Conservation (phyloP, 2,113 vertebrate genomes). For the Oenanthe oenanthe region DNA sequence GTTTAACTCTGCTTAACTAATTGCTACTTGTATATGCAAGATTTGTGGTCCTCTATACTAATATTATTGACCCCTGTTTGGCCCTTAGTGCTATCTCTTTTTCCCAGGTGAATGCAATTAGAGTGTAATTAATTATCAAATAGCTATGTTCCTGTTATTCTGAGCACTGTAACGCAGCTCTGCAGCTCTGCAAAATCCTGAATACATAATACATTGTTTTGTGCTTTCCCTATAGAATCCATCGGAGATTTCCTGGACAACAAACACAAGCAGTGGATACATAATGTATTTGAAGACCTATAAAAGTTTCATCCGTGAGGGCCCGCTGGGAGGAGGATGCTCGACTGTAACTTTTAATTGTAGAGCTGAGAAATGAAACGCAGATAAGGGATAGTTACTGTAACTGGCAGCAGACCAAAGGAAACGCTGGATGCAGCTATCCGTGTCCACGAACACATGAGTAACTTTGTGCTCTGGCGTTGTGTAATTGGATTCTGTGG, state of each 20-base stretch:
- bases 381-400: background rate
- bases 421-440: background rate
- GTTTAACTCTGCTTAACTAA: slow-evolving; percentile 47
- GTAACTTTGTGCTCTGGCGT: background rate
- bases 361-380: background rate
- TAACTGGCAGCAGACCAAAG: slow-evolving; percentile 24
- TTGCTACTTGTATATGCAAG: slow-evolving; percentile 36
- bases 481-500: slow-evolving; percentile 47
- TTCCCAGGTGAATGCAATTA: slow-evolving; percentile 47
- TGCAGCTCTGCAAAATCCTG: no score
- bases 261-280: slow-evolving; percentile 4
- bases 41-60: slow-evolving; percentile 33
- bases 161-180: background rate
- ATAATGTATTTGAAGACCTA: slow-evolving; percentile 44
- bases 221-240: background rate
- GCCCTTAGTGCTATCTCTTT: background rate
- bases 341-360: slow-evolving; percentile 46
- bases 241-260: background rate
- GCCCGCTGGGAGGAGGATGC: background rate
- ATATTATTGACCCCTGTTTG: slow-evolving; percentile 41
- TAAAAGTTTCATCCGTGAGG: slow-evolving; percentile 27
- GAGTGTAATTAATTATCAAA: slow-evolving; percentile 39
- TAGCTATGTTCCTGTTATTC: slow-evolving; percentile 16
- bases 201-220: background rate
- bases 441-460: background rate